phyloP scores from a whole-genome alignment of 2,888 invertebrate species.

The Uloborus plumipes region DNA sequence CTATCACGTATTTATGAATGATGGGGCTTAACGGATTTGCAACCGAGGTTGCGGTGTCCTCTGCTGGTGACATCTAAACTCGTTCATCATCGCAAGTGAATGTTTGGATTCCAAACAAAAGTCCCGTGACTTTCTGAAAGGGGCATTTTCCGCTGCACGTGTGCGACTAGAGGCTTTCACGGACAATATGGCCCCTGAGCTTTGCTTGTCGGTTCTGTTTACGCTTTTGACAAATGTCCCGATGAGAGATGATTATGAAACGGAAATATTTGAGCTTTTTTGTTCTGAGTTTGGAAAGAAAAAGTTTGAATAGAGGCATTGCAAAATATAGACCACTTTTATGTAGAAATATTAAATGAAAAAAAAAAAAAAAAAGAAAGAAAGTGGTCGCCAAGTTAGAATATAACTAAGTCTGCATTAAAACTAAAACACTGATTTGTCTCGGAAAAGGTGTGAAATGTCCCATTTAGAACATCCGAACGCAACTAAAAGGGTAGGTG shows the following conservation, averaged over 20 bases:
- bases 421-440: no score
- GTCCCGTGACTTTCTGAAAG: not conserved
- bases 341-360: no score
- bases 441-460: no score
- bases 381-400: no score
- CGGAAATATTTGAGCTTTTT: not conserved
- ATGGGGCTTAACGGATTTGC: slow-evolving; percentile 33
- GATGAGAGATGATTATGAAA: slow-evolving; percentile 26
- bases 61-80: slow-evolving; percentile 40
- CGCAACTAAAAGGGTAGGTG: no score
- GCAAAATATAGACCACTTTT: no score
- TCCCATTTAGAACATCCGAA: no score
- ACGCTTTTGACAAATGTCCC: slow-evolving; percentile 21
- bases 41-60: slow-evolving; percentile 3
- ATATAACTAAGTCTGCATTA: no score
- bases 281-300: no score
- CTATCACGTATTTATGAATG: slow-evolving; percentile 8
- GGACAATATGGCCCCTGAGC: slow-evolving; percentile 27
- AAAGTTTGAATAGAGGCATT: no score
- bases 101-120: slow-evolving; percentile 57
- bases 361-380: no score
- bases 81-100: slow-evolving; percentile 36
- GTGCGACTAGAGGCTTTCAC: slow-evolving; percentile 20
- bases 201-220: slow-evolving; percentile 3
- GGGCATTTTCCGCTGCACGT: not conserved